These are phyloP conservation scores for Leptatherina wallacei DNA, from an alignment of 2,797 vertebrate genomes.

Conservation along the genomic window DNA sequence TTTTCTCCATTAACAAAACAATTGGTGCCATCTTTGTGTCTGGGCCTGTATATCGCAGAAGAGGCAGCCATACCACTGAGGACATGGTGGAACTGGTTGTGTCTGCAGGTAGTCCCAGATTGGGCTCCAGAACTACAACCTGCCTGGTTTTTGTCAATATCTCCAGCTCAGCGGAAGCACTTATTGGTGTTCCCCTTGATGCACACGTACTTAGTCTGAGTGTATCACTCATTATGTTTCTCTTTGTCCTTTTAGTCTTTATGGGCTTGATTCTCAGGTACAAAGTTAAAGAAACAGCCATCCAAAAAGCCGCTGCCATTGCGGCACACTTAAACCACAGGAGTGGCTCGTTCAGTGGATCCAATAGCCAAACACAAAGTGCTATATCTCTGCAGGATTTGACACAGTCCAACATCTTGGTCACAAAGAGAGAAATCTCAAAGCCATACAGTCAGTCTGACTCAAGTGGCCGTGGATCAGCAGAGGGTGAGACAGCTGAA, in stretches of 20 bases:
- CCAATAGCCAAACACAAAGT: slow-evolving; percentile 40
- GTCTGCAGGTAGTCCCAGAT: slow-evolving; percentile 87
- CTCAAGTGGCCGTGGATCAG: slow-evolving; percentile 87
- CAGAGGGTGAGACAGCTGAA: slow-evolving; percentile 90
- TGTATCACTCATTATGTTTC: slow-evolving; percentile 80
- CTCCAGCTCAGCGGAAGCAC: slow-evolving; percentile 81
- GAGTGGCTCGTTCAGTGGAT: slow-evolving; percentile 52
- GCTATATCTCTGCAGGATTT: slow-evolving; percentile 75
- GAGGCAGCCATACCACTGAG: slow-evolving; percentile 64
- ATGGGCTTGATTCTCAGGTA: slow-evolving; percentile 82
- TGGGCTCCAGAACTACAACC: slow-evolving; percentile 83
- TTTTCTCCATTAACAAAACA: slow-evolving; percentile 89
- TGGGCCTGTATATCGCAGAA: slow-evolving; percentile 76
- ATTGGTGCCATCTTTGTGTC: slow-evolving; percentile 86
- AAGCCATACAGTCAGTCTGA: slow-evolving; percentile 81
- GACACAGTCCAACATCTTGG: slow-evolving; percentile 31
- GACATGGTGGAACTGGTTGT: slow-evolving; percentile 84
- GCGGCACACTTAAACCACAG: slow-evolving; percentile 64
- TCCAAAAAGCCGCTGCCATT: slow-evolving; percentile 75
- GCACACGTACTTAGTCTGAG: slow-evolving; percentile 83
- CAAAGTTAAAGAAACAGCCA: slow-evolving; percentile 78
- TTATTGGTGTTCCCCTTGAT: slow-evolving; percentile 62
- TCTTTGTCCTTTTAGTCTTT: slow-evolving; percentile 83
- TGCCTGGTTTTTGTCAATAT: slow-evolving; percentile 89
- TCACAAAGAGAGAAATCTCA: slow-evolving; percentile 71